Percentiles rank a stretch among this genome's conserved stretches.
Conservation (phyloP, 2,888 invertebrate genomes). For the Coleophora flavipennella region DNA sequence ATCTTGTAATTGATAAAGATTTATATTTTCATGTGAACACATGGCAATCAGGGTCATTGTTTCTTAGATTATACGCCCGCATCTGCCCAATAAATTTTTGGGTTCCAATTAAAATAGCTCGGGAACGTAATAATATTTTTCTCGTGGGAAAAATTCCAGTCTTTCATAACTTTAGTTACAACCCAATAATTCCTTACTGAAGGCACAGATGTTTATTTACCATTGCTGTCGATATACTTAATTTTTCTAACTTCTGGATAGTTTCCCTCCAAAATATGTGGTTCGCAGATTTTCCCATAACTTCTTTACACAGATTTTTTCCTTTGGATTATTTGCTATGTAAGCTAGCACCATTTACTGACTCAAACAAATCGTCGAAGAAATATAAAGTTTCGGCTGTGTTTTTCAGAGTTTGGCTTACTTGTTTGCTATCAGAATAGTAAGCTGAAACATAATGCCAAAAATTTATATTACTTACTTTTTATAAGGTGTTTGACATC, state of each 20-base stretch:
- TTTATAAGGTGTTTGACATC: too few species aligned
- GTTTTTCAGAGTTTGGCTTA: conserved; percentile 7
- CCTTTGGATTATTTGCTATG: conserved; percentile 6
- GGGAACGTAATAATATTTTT: conserved; percentile 11
- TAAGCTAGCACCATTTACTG: conserved; percentile 7
- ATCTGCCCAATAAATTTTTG: conserved; percentile 21
- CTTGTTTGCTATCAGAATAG: conserved; percentile 1
- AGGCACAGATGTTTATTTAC: conserved; percentile 10
- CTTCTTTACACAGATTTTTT: conserved; percentile 6
- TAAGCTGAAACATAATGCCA: conserved; percentile 5
- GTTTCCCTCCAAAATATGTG: conserved; percentile 10
- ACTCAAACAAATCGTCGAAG: conserved; percentile 11
- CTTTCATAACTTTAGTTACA: conserved; percentile 11
- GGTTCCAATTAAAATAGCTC: conserved; percentile 14
- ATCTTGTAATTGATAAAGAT: conserved; percentile 17
- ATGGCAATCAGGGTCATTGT: conserved; percentile 18
- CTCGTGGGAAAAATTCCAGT: conserved; percentile 1
- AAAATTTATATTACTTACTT: too few species aligned
- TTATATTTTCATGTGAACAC: conserved; percentile 17
- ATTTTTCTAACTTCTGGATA: conserved; percentile 5
- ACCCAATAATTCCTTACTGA: conserved; percentile 11
- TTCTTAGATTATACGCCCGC: conserved; percentile 20
- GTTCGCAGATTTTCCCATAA: conserved; percentile 4
- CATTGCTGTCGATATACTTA: conserved; percentile 7
- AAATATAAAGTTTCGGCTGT: conserved; percentile 8